A percentile compares a stretch with the other conserved stretches of the same genome.
Conservation (phyloP, 1,140 invertebrate species). For the Pseudomyrmex cubaensis region DNA sequence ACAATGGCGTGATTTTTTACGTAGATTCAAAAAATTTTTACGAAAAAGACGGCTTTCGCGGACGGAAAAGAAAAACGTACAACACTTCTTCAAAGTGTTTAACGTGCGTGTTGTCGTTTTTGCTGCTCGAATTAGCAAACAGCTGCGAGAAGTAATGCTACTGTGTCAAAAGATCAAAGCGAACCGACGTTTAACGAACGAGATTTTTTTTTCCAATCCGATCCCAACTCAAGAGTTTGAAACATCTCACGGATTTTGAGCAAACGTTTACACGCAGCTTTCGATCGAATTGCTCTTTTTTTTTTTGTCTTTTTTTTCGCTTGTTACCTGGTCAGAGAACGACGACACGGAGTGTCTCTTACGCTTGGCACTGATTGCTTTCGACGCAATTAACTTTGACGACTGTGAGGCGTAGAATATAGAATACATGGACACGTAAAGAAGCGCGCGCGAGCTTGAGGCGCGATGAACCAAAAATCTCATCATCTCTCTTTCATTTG, state of each 20-base stretch:
- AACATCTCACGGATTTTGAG: slow-evolving; percentile 9
- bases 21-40: slow-evolving; percentile 2
- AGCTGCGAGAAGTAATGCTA: background rate
- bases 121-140: slow-evolving; percentile 23
- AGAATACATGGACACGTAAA: slow-evolving; percentile 48
- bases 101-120: slow-evolving; percentile 4
- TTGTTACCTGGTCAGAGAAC: slow-evolving; percentile 47
- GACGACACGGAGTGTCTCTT: slow-evolving; percentile 47
- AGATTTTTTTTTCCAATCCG: background rate
- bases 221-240: slow-evolving; percentile 2
- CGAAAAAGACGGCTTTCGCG: slow-evolving; percentile 1
- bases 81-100: slow-evolving; percentile 8
- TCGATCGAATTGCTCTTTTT: slow-evolving; percentile 34
- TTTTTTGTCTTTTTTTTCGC: background rate
- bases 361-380: slow-evolving; percentile 73
- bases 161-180: background rate
- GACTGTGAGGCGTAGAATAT: slow-evolving; percentile 34
- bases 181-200: background rate
- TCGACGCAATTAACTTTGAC: slow-evolving; percentile 58
- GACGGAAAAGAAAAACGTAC: background rate
- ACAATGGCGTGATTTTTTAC: slow-evolving; percentile 66
- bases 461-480: background rate
- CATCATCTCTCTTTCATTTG: slow-evolving; percentile 50
- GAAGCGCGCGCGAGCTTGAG: slow-evolving; percentile 14
- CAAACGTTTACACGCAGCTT: slow-evolving; percentile 42